Percentiles rank a stretch among this genome's conserved stretches.
Conservation (phyloP, 2,797 vertebrate genomes). For the Myotis vivesi region DNA sequence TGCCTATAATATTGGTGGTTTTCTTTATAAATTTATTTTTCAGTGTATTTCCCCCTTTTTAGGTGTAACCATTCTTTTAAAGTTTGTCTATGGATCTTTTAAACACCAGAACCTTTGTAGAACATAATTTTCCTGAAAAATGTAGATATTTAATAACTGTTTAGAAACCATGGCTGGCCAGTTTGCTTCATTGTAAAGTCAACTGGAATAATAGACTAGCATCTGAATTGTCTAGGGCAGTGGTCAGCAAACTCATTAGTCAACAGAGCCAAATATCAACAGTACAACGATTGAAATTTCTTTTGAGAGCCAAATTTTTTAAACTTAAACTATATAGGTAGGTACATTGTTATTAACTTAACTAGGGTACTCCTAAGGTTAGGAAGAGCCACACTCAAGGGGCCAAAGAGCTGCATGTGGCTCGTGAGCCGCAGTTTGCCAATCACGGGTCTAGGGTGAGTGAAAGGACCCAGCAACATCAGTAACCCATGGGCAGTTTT, state of each 20-base stretch:
- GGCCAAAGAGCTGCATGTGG: no score
- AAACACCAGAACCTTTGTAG: neutral
- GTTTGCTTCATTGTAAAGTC: constrained; percentile 8
- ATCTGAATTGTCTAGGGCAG: neutral
- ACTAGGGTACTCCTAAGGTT: no score
- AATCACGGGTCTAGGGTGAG: neutral
- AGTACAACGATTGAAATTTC: no score
- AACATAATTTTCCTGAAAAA: constrained; percentile 41
- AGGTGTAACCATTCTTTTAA: constrained; percentile 24
- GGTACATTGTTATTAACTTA: no score
- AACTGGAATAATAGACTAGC: neutral
- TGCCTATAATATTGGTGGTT: neutral
- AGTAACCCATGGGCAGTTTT: neutral
- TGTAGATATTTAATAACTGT: constrained; percentile 25
- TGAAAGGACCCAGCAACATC: neutral
- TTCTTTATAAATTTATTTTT: constrained; percentile 3
- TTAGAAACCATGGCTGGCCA: neutral
- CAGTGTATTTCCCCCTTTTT: neutral
- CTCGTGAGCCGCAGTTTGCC: no score
- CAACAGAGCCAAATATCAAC: no score
- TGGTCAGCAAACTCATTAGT: no score
- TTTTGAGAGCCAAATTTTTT: no score
- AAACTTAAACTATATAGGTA: no score
- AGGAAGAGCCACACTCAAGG: no score
- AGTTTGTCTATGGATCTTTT: neutral